phyloP scores from a whole-genome alignment of 2,113 vertebrate species.

The Thinocorus orbignyianus region DNA sequence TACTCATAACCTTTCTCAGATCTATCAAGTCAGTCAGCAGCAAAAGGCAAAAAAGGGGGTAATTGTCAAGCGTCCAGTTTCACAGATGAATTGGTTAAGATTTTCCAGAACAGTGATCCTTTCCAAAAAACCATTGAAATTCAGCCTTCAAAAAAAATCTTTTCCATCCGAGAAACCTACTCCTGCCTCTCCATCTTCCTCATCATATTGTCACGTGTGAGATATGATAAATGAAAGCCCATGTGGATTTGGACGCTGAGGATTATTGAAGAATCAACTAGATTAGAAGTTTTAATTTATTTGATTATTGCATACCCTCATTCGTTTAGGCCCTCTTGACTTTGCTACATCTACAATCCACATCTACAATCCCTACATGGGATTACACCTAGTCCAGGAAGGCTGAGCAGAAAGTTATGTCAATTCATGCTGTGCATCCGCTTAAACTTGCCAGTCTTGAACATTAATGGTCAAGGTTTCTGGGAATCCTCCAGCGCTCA shows the following conservation, averaged over 20 bases:
- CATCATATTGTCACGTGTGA: neutral
- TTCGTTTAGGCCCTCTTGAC: fast-evolving
- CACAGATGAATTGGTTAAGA: neutral
- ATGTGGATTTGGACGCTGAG: neutral
- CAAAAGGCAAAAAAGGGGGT: neutral
- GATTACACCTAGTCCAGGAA: neutral
- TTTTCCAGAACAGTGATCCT: neutral
- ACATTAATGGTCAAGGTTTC: neutral
- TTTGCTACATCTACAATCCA: neutral
- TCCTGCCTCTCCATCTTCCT: neutral
- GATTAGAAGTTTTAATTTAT: neutral
- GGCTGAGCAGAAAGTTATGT: neutral
- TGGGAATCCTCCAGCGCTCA: neutral
- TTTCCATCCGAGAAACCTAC: neutral
- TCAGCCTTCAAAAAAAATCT: neutral
- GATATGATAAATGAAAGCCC: neutral
- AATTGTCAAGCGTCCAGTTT: neutral
- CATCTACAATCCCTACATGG: no score
- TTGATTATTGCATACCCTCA: neutral
- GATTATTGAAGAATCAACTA: neutral
- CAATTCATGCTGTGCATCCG: neutral
- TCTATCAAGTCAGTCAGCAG: neutral
- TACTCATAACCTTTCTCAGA: neutral
- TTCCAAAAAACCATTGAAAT: neutral
- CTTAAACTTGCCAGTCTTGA: neutral